phyloP scores from a whole-genome alignment of 2,797 vertebrate genomes.

The Scarus forsteni region DNA sequence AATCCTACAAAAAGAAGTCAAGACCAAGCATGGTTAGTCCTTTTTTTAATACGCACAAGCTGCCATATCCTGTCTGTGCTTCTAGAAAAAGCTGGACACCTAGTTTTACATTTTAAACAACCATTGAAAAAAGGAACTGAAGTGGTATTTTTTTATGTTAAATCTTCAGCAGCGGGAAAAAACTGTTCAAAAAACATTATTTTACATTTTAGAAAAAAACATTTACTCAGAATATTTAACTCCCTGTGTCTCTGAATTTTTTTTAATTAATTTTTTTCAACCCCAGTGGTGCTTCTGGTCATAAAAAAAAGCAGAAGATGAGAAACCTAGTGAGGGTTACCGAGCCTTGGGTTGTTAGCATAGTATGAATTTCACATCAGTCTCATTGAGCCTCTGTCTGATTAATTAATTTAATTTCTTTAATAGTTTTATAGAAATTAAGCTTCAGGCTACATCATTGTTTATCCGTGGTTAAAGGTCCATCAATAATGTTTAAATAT shows the following conservation, averaged over 20 bases:
- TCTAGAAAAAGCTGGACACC: not conserved
- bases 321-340: not conserved
- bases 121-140: slow-evolving; percentile 1
- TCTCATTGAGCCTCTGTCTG: too few species aligned
- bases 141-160: not conserved
- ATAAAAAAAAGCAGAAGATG: not conserved
- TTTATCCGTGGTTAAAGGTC: not conserved
- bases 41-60: not conserved
- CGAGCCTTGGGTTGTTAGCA: not conserved
- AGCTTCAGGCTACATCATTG: not conserved
- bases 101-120: not conserved
- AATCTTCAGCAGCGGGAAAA: not conserved
- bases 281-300: not conserved
- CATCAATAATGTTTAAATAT: not conserved
- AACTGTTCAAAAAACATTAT: not conserved
- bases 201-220: not conserved
- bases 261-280: not conserved
- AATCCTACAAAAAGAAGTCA: not conserved
- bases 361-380: too few species aligned
- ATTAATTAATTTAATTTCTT: too few species aligned
- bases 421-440: not conserved
- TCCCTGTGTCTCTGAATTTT: too few species aligned
- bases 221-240: not conserved
- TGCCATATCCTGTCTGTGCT: not conserved
- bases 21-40: not conserved